phyloP scores from a whole-genome alignment of 1,140 invertebrate species.

The Uloborus diversus region DNA sequence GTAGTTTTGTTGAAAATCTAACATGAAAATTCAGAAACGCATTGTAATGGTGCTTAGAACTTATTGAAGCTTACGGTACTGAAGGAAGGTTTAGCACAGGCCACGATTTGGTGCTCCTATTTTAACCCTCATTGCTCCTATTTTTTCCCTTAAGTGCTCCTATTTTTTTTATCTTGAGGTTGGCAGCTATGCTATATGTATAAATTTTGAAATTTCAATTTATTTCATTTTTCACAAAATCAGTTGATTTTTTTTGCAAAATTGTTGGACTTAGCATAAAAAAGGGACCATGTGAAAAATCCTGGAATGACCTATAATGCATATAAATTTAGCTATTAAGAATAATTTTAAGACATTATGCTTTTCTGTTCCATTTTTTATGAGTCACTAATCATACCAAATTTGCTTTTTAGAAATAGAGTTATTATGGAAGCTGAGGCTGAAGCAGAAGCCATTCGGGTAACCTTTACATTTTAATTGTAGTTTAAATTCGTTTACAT shows the following conservation, averaged over 20 bases:
- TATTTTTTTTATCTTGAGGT: too few species aligned
- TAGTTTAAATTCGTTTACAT: neutral
- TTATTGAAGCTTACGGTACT: too few species aligned
- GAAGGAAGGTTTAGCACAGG: too few species aligned
- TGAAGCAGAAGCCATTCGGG: conserved; percentile 86
- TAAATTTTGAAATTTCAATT: neutral
- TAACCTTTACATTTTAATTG: conserved; percentile 61
- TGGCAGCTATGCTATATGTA: neutral
- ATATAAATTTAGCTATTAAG: neutral
- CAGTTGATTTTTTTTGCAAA: neutral
- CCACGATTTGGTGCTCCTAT: too few species aligned
- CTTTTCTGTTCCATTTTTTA: neutral
- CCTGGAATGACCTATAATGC: neutral
- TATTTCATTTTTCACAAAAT: neutral
- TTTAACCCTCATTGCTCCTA: too few species aligned
- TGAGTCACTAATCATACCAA: neutral
- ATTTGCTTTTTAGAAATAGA: conserved; percentile 70
- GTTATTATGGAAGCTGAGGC: conserved; percentile 92
- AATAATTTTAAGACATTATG: neutral
- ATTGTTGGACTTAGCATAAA: neutral
- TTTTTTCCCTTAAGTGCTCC: too few species aligned
- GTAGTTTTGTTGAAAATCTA: too few species aligned
- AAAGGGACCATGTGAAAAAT: neutral
- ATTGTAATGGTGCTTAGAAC: too few species aligned
- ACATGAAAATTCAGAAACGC: too few species aligned